These are phyloP conservation scores for Polypterus bichir DNA, from an alignment of 2,113 vertebrate genomes.

Conservation along the genomic window DNA sequence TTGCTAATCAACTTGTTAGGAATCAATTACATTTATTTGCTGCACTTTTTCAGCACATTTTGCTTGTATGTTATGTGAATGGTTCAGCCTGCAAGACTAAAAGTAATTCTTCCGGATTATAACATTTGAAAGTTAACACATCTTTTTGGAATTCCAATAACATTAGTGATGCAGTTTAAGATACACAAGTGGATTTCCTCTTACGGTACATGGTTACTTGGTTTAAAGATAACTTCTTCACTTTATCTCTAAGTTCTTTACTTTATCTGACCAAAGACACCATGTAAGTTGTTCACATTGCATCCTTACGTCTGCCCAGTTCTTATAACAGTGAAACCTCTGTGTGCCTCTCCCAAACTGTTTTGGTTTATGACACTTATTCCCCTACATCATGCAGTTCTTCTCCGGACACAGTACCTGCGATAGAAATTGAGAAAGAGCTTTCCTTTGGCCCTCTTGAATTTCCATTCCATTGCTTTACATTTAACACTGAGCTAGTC, in stretches of 20 bases:
- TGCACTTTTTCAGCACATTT: too few species aligned
- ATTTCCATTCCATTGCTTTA: slow-evolving; percentile 15
- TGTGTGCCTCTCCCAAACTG: neutral
- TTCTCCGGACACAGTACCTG: too few species aligned
- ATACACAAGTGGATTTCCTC: slow-evolving; percentile 14
- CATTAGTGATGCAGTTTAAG: slow-evolving; percentile 8
- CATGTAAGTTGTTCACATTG: slow-evolving; percentile 3
- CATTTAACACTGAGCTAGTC: slow-evolving; percentile 15
- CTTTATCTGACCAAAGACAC: slow-evolving; percentile 13
- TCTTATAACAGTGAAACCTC: neutral
- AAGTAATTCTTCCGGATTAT: slow-evolving; percentile 8
- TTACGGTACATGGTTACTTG: slow-evolving; percentile 10
- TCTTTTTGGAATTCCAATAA: slow-evolving; percentile 11
- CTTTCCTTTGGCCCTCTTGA: slow-evolving; percentile 12
- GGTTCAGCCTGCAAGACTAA: too few species aligned
- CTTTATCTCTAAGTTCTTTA: slow-evolving; percentile 2
- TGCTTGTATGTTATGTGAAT: too few species aligned
- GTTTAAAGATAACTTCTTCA: slow-evolving; percentile 16
- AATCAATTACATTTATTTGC: too few species aligned
- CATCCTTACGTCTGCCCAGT: neutral
- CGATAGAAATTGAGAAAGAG: too few species aligned
- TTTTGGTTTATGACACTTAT: too few species aligned
- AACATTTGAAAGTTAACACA: slow-evolving; percentile 15
- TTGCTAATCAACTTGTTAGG: too few species aligned
- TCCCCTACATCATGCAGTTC: neutral